Conservation (phyloP, 1,140 invertebrate genomes). For the Himalopsyche phryganea region DNA sequence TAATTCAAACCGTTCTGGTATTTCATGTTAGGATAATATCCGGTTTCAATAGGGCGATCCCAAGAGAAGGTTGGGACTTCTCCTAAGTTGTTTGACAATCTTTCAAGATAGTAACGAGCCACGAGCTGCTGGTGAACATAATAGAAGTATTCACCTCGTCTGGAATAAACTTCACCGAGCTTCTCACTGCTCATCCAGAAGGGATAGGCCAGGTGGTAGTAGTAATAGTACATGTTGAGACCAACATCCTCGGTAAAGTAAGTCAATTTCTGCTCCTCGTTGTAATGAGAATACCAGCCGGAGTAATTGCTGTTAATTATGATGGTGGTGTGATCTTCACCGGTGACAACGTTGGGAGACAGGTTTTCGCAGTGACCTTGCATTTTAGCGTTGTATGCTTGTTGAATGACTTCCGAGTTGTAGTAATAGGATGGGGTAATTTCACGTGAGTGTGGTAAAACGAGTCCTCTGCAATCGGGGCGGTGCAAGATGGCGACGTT, state of each 20-base stretch:
- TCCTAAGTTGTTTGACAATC: slow-evolving; percentile 58
- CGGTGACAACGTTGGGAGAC: slow-evolving; percentile 42
- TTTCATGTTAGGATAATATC: slow-evolving; percentile 59
- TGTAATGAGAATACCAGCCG: slow-evolving; percentile 51
- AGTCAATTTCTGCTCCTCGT: slow-evolving; percentile 61
- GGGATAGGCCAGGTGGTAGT: slow-evolving; percentile 63
- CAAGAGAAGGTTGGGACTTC: slow-evolving; percentile 55
- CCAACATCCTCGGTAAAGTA: slow-evolving; percentile 73
- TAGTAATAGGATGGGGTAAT: slow-evolving; percentile 60
- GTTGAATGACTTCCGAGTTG: slow-evolving; percentile 37
- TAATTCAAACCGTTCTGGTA: slow-evolving; percentile 62
- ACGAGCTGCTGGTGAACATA: slow-evolving; percentile 59
- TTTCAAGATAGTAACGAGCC: slow-evolving; percentile 62
- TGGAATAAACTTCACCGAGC: slow-evolving; percentile 54
- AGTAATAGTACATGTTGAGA: slow-evolving; percentile 67
- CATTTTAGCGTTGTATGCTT: slow-evolving; percentile 54
- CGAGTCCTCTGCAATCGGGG: slow-evolving; percentile 53
- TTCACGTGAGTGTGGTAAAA: slow-evolving; percentile 61
- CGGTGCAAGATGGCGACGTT: slow-evolving; percentile 58
- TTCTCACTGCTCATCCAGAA: slow-evolving; percentile 59
- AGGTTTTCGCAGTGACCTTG: slow-evolving; percentile 47
- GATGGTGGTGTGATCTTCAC: slow-evolving; percentile 38
- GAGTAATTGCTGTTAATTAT: slow-evolving; percentile 55
- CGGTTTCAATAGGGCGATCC: slow-evolving; percentile 52
- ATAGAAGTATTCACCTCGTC: slow-evolving; percentile 61